A percentile compares a stretch with the other conserved stretches of the same genome.
Evolutionary conservation across 2,113 vertebrate species (phyloP).

Genomic region (Anoplopoma fimbria): DNA sequence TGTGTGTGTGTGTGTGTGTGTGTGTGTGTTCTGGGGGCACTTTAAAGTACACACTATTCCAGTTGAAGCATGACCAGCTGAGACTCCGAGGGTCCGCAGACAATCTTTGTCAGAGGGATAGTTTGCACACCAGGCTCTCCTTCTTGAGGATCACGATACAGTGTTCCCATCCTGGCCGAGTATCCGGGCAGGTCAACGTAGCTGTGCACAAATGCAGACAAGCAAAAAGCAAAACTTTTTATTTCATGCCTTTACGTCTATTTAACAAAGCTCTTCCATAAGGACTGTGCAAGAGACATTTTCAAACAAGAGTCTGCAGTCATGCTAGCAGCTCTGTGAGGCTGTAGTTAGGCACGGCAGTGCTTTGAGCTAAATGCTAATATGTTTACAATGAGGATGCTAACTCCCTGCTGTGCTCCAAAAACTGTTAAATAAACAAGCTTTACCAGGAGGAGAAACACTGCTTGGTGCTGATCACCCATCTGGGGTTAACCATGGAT

Average conservation of each 20-base stretch:
- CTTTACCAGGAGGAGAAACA: constrained; percentile 96
- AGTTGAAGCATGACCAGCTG: constrained; percentile 95
- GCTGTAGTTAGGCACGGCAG: neutral
- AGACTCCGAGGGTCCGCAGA: constrained; percentile 92
- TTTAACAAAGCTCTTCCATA: neutral
- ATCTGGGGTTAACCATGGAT: constrained; percentile 91
- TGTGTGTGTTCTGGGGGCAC: neutral
- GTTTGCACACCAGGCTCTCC: constrained; percentile 87
- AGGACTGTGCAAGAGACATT: neutral
- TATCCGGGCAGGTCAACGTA: constrained; percentile 89
- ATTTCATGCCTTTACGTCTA: neutral
- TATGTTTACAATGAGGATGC: neutral
- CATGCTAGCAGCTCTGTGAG: neutral
- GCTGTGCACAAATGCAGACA: constrained; percentile 73
- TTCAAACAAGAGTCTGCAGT: neutral
- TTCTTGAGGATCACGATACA: constrained; percentile 87
- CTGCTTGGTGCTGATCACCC: constrained; percentile 96
- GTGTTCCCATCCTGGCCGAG: constrained; percentile 90
- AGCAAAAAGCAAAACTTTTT: neutral
- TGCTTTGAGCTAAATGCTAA: neutral
- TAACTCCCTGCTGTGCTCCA: neutral
- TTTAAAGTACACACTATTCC: constrained; percentile 80
- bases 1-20: constrained; percentile 1
- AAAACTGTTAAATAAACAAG: constrained; percentile 7
- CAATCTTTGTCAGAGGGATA: constrained; percentile 86